Evolutionary conservation across 1,140 invertebrate genomes (phyloP).

Genomic region (Sycophila sp.): DNA sequence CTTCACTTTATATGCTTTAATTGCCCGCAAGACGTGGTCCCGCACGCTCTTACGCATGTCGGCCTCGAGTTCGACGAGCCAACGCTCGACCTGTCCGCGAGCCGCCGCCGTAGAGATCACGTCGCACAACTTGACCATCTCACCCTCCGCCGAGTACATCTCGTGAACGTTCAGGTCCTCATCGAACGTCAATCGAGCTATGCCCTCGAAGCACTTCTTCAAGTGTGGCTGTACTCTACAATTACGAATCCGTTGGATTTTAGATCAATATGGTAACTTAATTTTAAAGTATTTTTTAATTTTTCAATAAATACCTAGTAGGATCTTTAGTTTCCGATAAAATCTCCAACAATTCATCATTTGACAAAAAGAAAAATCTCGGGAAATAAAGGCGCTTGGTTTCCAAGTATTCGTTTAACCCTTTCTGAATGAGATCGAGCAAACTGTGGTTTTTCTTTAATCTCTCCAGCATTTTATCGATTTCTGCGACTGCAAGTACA

Average conservation of each 20-base stretch:
- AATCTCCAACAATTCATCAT: conserved; percentile 96
- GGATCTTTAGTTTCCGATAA: conserved; percentile 97
- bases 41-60: conserved; percentile 90
- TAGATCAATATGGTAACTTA: background rate
- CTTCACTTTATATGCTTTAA: conserved; percentile 75
- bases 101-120: conserved; percentile 87
- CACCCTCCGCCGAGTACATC: conserved; percentile 91
- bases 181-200: conserved; percentile 86
- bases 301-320: conserved; percentile 72
- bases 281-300: background rate
- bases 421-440: conserved; percentile 89
- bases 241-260: background rate
- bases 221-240: conserved; percentile 90
- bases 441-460: conserved; percentile 87
- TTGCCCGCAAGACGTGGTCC: conserved; percentile 71
- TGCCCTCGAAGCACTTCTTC: conserved; percentile 96
- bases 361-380: conserved; percentile 97
- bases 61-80: conserved; percentile 89
- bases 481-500: conserved; percentile 85
- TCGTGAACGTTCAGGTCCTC: conserved; percentile 87
- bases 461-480: conserved; percentile 93
- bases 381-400: conserved; percentile 96
- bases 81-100: conserved; percentile 95
- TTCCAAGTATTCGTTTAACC: conserved; percentile 94
- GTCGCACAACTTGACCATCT: conserved; percentile 80